Evolutionary conservation across 2,113 vertebrate species (phyloP), one percentile per base, ranked within the genome.

Genomic region (Ictidomys tridecemlineatus): DNA sequence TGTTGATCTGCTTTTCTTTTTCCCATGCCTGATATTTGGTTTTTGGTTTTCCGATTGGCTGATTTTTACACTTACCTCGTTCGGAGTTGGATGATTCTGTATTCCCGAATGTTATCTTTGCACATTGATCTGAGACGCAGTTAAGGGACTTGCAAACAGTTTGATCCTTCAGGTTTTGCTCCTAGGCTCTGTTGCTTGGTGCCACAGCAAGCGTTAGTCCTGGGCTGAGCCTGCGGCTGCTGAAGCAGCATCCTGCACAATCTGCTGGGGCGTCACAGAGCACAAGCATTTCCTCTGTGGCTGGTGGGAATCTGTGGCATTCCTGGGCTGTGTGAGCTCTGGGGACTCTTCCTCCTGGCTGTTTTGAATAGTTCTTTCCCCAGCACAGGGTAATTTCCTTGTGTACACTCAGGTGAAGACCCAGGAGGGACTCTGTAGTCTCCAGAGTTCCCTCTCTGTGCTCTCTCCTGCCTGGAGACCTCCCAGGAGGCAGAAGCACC

Each of bases 361-460:
- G 11, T 78, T 87, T 20, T 14, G 69, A 8, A 22, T 1, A 4
- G 28, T n/a, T 51, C 53, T 58, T 67, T 56, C 12, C 51, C 69
- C 18, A 85, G 28, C 20, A 14, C 4, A 8, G 8, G 39, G 26
- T 26, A 2, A 0, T 63, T 58, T 80, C 17, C 79, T 70, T 0
- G 0, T 77, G 20, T 63, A 14, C 63, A 34, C 10, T 89, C 28
- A 20, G 20, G 37, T 37, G 61, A 72, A 73, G 51, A 22, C 34
- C 22, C 2, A 8, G 28, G n/a, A 39, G 5, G 22, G 20, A 17
- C 4, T 72, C 58, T 56, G 28, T 18, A 32, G 39, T 48, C 79
- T 73, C n/a, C 26, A 8, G 45, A 20, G 8, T 14, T 34, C 8
- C 13, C 5, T 26, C 16, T n/a, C 58, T 4, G 0, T 12, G 4